Evolutionary conservation across 2,113 vertebrate species (phyloP).

Genomic region (Perca fluviatilis): DNA sequence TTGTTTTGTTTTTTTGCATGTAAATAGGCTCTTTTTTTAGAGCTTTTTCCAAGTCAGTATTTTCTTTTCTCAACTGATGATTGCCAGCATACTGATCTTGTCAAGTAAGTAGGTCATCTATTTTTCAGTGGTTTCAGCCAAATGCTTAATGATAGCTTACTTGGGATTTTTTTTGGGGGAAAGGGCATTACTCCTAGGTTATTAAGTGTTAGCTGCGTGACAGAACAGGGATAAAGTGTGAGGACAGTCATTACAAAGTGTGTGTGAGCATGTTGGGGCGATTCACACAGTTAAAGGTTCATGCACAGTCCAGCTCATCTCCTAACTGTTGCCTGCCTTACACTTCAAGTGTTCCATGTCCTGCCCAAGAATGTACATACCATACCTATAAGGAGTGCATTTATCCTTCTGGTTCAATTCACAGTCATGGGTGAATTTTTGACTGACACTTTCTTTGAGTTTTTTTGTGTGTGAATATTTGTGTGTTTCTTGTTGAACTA

Average conservation of each 20-base stretch:
- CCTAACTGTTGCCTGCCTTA: slow-evolving; percentile 54
- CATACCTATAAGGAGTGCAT: slow-evolving; percentile 40
- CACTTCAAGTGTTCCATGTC: slow-evolving; percentile 78
- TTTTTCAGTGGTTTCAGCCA: slow-evolving; percentile 35
- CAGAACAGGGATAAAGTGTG: slow-evolving; percentile 17
- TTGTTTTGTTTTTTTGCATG: background rate
- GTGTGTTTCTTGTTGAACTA: slow-evolving; percentile 39
- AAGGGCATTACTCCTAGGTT: background rate
- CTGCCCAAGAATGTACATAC: slow-evolving; percentile 64
- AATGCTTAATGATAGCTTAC: background rate
- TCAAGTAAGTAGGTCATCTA: slow-evolving; percentile 7
- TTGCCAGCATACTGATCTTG: slow-evolving; percentile 26
- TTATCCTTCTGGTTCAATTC: slow-evolving; percentile 38
- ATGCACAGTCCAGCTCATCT: slow-evolving; percentile 75
- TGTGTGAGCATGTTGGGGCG: slow-evolving; percentile 62
- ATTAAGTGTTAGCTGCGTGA: slow-evolving; percentile 33
- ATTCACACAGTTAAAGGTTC: slow-evolving; percentile 55
- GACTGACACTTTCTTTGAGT: slow-evolving; percentile 20
- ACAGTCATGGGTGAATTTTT: slow-evolving; percentile 40
- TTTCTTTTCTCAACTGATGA: background rate
- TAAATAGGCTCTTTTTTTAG: background rate
- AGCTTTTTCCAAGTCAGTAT: background rate
- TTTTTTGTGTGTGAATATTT: slow-evolving; percentile 20
- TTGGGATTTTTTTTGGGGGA: slow-evolving; percentile 2
- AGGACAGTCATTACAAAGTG: slow-evolving; percentile 30